These are phyloP conservation scores for Brienomyrus longianalis DNA, from an alignment of 2,113 vertebrate genomes.

Conservation along the genomic window DNA sequence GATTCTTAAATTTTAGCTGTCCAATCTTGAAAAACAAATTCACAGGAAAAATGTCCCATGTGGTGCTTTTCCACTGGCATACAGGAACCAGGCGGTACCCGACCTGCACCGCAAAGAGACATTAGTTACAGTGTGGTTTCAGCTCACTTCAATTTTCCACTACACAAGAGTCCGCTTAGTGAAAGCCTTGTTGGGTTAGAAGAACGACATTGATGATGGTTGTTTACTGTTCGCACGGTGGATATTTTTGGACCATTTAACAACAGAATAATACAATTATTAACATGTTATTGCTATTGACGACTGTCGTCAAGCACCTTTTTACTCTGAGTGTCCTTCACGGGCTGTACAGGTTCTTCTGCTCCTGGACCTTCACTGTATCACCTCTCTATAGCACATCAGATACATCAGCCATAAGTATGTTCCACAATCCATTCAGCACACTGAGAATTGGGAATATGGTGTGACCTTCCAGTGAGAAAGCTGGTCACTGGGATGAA, in stretches of 20 bases:
- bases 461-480: neutral
- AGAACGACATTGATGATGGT: no score
- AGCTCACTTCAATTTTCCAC: no score
- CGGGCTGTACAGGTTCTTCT: constrained; percentile 49
- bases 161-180: no score
- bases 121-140: neutral
- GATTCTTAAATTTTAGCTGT: neutral
- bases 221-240: neutral
- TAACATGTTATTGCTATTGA: neutral
- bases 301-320: constrained; percentile 50
- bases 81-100: no score
- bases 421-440: neutral
- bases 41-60: no score
- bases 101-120: neutral
- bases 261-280: constrained; percentile 4
- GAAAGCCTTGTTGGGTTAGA: no score
- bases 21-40: no score
- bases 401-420: neutral
- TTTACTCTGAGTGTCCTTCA: constrained; percentile 54
- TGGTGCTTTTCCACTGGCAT: no score
- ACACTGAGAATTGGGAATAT: neutral
- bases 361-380: constrained; percentile 46
- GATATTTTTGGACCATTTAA: neutral
- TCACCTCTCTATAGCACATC: neutral
- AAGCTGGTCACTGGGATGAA: neutral